Evolutionary conservation across 2,113 vertebrate genomes (phyloP).

Genomic region (Atlantisia rogersi): DNA sequence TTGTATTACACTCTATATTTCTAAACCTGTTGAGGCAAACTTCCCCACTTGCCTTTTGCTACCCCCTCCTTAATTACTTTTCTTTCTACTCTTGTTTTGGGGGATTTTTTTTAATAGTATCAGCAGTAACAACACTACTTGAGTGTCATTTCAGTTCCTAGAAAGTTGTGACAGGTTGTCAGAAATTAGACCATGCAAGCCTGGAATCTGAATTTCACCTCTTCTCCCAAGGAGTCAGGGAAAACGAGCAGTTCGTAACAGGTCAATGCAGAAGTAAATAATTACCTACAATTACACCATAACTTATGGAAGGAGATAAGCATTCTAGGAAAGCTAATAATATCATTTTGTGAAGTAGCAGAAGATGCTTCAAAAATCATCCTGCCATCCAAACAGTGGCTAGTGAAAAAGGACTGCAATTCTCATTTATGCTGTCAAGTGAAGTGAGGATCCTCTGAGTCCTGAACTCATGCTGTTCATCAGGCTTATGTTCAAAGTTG

Average conservation of each 20-base stretch:
- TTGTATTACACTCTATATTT: background rate
- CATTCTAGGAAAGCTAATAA: background rate
- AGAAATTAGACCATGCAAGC: background rate
- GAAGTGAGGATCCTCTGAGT: background rate
- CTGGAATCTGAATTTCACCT: background rate
- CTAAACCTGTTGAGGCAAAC: background rate
- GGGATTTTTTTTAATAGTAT: background rate
- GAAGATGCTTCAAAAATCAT: background rate
- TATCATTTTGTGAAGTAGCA: background rate
- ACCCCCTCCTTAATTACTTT: background rate
- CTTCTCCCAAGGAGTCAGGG: background rate
- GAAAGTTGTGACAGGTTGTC: background rate
- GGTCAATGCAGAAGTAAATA: background rate
- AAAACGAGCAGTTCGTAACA: background rate
- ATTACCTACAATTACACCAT: background rate
- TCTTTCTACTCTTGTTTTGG: background rate
- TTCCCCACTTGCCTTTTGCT: background rate
- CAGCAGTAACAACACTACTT: background rate
- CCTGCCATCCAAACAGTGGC: background rate
- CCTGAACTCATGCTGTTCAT: background rate
- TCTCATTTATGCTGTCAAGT: background rate
- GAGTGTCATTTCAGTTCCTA: background rate
- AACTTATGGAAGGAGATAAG: conserved; percentile 9
- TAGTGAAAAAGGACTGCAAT: background rate
- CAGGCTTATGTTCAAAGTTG: background rate